Conservation (phyloP, 2,113 vertebrate species). For the Pachypanchax playfairii region DNA sequence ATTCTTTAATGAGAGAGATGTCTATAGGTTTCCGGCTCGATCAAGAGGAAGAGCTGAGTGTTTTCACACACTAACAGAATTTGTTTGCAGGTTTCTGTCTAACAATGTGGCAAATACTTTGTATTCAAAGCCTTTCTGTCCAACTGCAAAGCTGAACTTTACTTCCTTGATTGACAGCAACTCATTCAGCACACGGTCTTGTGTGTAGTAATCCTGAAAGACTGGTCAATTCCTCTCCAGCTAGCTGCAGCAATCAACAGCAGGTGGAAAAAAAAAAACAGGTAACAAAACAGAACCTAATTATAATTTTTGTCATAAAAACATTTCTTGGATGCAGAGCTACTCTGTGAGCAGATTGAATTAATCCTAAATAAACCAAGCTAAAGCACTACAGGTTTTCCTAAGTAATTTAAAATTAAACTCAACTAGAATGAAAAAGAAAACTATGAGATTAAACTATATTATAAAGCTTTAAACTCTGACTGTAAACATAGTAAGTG, state of each 20-base stretch:
- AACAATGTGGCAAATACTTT: conserved; percentile 19
- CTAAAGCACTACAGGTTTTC: background rate
- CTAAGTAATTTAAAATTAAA: conserved; percentile 22
- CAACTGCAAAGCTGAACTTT: conserved; percentile 37
- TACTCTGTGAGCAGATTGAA: conserved; percentile 33
- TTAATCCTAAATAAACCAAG: conserved; percentile 43
- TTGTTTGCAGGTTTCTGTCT: conserved; percentile 31
- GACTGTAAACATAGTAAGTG: no score
- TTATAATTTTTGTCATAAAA: conserved; percentile 49
- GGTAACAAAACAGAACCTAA: conserved; percentile 38
- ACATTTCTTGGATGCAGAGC: conserved; percentile 34
- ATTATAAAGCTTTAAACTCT: no score
- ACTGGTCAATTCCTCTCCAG: conserved; percentile 28
- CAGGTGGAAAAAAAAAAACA: background rate
- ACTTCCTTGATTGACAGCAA: conserved; percentile 42
- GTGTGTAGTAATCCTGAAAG: conserved; percentile 19
- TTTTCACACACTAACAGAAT: conserved; percentile 44
- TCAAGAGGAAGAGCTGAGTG: conserved; percentile 27
- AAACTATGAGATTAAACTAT: no score
- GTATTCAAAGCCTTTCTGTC: conserved; percentile 45
- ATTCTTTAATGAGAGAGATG: conserved; percentile 46
- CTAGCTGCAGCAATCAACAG: background rate
- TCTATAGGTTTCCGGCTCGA: conserved; percentile 43
- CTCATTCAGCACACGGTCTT: conserved; percentile 5
- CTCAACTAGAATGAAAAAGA: no score